Evolutionary conservation across 2,797 vertebrate genomes (phyloP), one percentile per base, ranked within the genome.

Genomic region (Sebastes nivosus): DNA sequence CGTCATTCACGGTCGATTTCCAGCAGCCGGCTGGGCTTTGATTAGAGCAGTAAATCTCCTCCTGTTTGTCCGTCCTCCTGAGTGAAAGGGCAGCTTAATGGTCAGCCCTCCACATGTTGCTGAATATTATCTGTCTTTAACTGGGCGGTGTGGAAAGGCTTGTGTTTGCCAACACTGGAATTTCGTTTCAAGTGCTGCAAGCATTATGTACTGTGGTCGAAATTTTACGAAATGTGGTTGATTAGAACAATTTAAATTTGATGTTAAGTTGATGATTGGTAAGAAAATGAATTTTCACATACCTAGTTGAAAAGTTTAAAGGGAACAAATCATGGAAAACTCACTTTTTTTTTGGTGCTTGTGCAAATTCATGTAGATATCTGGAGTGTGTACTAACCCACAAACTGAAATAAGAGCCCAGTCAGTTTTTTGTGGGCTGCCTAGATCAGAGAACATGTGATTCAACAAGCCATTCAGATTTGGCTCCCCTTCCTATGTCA

Each of bases 1-100:
- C 79, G 84, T 94, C 91, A 94, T 94, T 94, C 88, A 93, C 80
- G 93, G 83, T 90, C 88, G 52, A 94, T 94, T 95, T 93, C 87
- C 93, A 94, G 85, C 92, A 87, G 88, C 73, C 80, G 61, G 72
- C 84, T 82, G 86, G 38, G 64, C 90, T 92, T 92, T 93, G 91
- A 94, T 95, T 93, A 87, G 84, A 83, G 89, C 85, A 85, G 80
- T 93, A 92, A 94, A 95, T 95, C 91, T 94, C 88, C 87, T 74
- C 78, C 73, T 84, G 89, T 83, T 86, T 74, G 87, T 90, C 83
- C 85, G 81, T 87, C 76, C 68, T 90, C 73, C 72, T 71, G 78
- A 82, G 74, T 88, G 72, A 82, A 85, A 81, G 72, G 76, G 76
- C 75, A 80, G 55, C 71, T 85, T 77, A 84, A 63, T 84, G 83